phyloP scores from a whole-genome alignment of 2,888 invertebrate species.

The Caenorhabditis japonica region DNA sequence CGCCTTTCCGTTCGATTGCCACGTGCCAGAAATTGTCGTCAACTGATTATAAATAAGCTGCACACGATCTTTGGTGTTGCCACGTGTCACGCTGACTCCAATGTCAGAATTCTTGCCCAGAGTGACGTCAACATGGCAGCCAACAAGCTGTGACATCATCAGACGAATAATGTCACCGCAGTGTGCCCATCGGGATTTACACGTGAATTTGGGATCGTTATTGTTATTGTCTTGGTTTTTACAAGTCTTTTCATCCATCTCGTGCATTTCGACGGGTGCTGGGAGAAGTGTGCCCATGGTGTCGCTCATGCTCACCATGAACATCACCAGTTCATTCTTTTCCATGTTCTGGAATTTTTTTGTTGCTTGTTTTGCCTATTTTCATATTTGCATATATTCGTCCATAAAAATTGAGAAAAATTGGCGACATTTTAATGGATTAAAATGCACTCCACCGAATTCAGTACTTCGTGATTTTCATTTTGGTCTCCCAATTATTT shows the following conservation, averaged over 20 bases:
- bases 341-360: no score
- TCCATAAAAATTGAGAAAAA: no score
- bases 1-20: background rate
- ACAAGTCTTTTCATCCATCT: conserved; percentile 4
- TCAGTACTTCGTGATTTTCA: no score
- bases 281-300: conserved; percentile 18
- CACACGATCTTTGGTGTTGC: conserved; percentile 12
- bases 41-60: background rate
- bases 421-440: no score
- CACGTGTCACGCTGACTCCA: conserved; percentile 9
- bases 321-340: conserved; percentile 9
- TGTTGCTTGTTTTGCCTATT: no score
- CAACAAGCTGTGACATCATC: conserved; percentile 1
- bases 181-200: conserved; percentile 11
- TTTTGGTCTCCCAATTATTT: no score
- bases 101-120: conserved; percentile 13
- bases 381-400: no score
- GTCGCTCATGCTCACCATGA: conserved; percentile 26
- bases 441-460: no score
- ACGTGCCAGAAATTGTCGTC: background rate
- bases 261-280: conserved; percentile 23
- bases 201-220: background rate
- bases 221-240: background rate
- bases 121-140: conserved; percentile 7
- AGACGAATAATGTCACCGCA: conserved; percentile 14